A percentile compares a stretch with the other conserved stretches of the same genome.
Evolutionary conservation across 2,113 vertebrate species (phyloP).

Genomic region (Misgurnus mizolepis): DNA sequence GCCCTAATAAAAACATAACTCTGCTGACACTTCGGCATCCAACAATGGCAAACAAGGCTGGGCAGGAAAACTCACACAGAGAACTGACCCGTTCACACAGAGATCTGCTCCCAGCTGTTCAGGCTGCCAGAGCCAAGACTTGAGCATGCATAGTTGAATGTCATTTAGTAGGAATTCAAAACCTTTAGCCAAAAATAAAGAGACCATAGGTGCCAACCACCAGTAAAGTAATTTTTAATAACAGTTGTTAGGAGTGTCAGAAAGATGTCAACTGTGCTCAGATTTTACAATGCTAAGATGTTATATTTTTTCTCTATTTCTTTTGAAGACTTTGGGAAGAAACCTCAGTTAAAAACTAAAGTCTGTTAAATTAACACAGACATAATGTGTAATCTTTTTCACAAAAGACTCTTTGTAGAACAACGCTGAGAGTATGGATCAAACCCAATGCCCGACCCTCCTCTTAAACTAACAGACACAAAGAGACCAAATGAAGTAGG

Average conservation of each 20-base stretch:
- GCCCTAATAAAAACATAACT: not conserved
- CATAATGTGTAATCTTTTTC: not conserved
- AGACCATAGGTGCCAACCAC: slow-evolving; percentile 45
- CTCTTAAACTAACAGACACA: slow-evolving; percentile 38
- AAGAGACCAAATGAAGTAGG: slow-evolving; percentile 38
- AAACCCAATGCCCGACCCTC: slow-evolving; percentile 11
- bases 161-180: slow-evolving; percentile 58
- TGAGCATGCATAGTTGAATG: slow-evolving; percentile 68
- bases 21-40: slow-evolving; percentile 8
- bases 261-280: too few species aligned
- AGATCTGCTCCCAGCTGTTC: slow-evolving; percentile 77
- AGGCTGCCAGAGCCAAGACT: slow-evolving; percentile 66
- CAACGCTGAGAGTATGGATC: not conserved
- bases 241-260: too few species aligned
- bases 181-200: slow-evolving; percentile 54
- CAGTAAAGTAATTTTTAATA: too few species aligned
- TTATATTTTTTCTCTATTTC: too few species aligned
- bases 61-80: slow-evolving; percentile 61
- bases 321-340: too few species aligned
- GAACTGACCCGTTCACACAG: slow-evolving; percentile 62
- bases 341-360: not conserved
- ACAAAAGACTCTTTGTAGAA: slow-evolving; percentile 6
- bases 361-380: slow-evolving; percentile 10
- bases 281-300: too few species aligned
- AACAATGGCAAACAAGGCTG: slow-evolving; percentile 56